Conservation (phyloP, 1,140 invertebrate genomes). For the Ephestia elutella region DNA sequence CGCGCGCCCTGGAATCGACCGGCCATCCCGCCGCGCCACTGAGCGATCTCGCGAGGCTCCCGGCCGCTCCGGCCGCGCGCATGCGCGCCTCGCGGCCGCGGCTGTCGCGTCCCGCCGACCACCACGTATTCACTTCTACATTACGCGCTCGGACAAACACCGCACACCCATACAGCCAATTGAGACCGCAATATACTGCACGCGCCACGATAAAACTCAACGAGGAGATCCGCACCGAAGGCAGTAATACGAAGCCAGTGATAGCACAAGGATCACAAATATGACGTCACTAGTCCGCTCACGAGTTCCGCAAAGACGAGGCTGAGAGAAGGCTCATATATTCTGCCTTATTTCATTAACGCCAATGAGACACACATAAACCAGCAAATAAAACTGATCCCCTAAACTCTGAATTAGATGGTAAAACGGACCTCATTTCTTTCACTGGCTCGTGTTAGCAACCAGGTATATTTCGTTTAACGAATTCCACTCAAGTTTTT, state of each 20-base stretch:
- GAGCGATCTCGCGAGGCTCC: conserved; percentile 49
- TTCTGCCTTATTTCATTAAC: conserved; percentile 23
- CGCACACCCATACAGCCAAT: conserved; percentile 6
- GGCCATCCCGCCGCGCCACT: conserved; percentile 64
- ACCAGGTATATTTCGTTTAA: background rate
- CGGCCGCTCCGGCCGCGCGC: conserved; percentile 45
- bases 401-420: background rate
- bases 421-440: background rate
- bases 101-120: conserved; percentile 17
- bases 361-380: conserved; percentile 18
- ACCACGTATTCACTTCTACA: conserved; percentile 21
- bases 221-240: background rate
- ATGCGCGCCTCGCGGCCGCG: conserved; percentile 39
- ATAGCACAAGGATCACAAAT: conserved; percentile 27
- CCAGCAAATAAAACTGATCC: conserved; percentile 24
- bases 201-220: background rate
- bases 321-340: conserved; percentile 2
- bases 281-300: conserved; percentile 30
- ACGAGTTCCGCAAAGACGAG: conserved; percentile 13
- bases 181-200: conserved; percentile 15
- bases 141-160: conserved; percentile 8
- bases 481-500: background rate
- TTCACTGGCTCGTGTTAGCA: background rate
- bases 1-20: conserved; percentile 63
- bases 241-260: conserved; percentile 13